Conservation (phyloP, 1,140 invertebrate genomes). For the Aphaenogaster floridana region DNA sequence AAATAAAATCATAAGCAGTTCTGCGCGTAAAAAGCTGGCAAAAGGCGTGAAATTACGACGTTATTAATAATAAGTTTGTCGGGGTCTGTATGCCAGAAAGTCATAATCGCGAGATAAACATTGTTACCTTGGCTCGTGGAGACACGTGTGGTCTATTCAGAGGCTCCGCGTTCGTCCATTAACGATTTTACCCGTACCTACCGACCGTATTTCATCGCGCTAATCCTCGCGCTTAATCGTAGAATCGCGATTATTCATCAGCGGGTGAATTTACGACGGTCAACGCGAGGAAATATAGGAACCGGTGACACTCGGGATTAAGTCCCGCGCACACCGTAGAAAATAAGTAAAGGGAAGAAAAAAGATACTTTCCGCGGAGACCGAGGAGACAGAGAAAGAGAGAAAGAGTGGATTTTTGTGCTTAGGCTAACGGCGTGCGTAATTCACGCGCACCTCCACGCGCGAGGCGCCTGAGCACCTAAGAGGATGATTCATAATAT, state of each 20-base stretch:
- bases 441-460: conserved; percentile 34
- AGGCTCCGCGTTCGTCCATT: conserved; percentile 30
- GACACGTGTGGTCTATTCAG: conserved; percentile 57
- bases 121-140: conserved; percentile 44
- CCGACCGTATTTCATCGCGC: conserved; percentile 57
- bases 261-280: conserved; percentile 46
- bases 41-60: conserved; percentile 36
- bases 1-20: neutral
- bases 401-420: conserved; percentile 27
- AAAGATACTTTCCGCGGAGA: conserved; percentile 8
- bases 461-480: conserved; percentile 52
- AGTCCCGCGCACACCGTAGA: conserved; percentile 17
- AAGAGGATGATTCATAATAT: conserved; percentile 71
- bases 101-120: conserved; percentile 51
- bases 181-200: conserved; percentile 45
- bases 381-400: neutral
- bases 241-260: conserved; percentile 45
- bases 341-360: conserved; percentile 13
- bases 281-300: conserved; percentile 60
- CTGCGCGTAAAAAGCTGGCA: neutral
- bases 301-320: conserved; percentile 57
- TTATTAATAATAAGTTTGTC: conserved; percentile 55
- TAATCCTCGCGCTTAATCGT: conserved; percentile 56
- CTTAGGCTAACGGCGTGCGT: conserved; percentile 36
- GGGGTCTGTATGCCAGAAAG: conserved; percentile 22